Base-by-base conservation (phyloP, 2,797 vertebrate genomes). In the Sebastes diaconus region DNA sequence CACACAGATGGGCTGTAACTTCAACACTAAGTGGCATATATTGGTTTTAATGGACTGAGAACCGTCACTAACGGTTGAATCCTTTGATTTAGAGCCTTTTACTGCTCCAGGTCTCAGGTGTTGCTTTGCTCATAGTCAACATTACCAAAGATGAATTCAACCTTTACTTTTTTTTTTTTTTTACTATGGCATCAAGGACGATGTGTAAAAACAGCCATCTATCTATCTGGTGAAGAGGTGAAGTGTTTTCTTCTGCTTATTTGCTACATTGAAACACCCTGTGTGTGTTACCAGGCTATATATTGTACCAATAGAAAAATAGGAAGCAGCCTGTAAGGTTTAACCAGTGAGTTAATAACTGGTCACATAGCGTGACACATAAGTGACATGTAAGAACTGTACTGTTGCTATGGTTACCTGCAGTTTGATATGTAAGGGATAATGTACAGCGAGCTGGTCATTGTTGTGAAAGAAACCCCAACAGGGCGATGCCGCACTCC, bases 21-120 rank as follows among this genome's bases (percentile, higher is more conserved):
- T 88, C 89, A 63, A 77, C 63, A 81, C 89, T 94, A 94, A 94
- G 93, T 95, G 92, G 88, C 92, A 86, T 87, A 79, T 93, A 93
- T 93, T 94, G 91, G 85, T 89, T 91, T 91, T 93, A 93, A 94
- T 93, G 92, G 93, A 94, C 84, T 88, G 87, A 92, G 80, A 92
- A 87, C 87, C 90, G 93, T 95, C 92, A 88, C 84, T 75, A 79
- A 89, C 59, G 71, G 81, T 88, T 58, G 58, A 92, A 87, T 83
- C 69, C 52, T 76, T 81, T 91, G 85, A 94, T 93, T 93, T 88
- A 93, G 74, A 76, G 85, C 39, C n/a, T 64, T 74, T 87, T 88
- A 92, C 83, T 75, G 80, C 77, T 81, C 34, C 58, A 24, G 77
- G 90, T 92, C 91, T 92, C 90, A 93, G 92, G 91, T 95, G 91